phyloP scores from a whole-genome alignment of 2,888 invertebrate genomes.

The Nemoura dubitans region DNA sequence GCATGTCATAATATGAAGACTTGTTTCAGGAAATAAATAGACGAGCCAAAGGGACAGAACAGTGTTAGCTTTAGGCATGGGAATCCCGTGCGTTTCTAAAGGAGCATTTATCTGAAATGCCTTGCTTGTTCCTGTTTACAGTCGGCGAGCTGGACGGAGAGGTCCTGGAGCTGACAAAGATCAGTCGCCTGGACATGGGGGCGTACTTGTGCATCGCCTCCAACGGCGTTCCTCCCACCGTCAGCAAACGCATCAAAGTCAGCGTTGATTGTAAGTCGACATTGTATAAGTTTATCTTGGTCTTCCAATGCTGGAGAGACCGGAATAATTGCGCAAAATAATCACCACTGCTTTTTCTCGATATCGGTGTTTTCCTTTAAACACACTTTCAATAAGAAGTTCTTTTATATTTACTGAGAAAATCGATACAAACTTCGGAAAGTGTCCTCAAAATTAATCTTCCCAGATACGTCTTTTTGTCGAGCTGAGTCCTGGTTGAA shows the following conservation, averaged over 20 bases:
- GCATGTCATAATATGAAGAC: too few species aligned
- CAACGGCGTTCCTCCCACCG: constrained; percentile 89
- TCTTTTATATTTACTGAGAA: background rate
- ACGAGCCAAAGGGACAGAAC: too few species aligned
- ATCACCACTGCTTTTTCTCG: background rate
- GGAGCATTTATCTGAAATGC: too few species aligned
- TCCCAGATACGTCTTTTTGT: constrained; percentile 13
- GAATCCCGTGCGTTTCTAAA: too few species aligned
- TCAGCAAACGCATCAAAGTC: constrained; percentile 91
- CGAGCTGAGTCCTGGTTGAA: background rate
- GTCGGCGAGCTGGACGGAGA: constrained; percentile 87
- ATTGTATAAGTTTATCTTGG: background rate
- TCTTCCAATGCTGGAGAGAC: background rate
- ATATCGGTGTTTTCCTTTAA: background rate
- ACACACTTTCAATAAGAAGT: background rate
- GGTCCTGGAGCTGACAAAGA: constrained; percentile 81
- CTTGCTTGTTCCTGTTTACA: constrained; percentile 59
- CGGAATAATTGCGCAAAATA: constrained; percentile 43
- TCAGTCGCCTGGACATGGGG: constrained; percentile 90
- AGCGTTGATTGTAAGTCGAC: constrained; percentile 89
- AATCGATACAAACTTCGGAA: constrained; percentile 46
- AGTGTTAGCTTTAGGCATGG: too few species aligned
- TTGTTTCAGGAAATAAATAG: too few species aligned
- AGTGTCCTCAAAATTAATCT: constrained; percentile 48
- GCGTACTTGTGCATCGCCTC: constrained; percentile 91